Percentiles rank a stretch among this genome's conserved stretches.
These are phyloP conservation scores for Aradophagus sp. DNA, from an alignment of 1,140 invertebrate species.

Conservation along the genomic window DNA sequence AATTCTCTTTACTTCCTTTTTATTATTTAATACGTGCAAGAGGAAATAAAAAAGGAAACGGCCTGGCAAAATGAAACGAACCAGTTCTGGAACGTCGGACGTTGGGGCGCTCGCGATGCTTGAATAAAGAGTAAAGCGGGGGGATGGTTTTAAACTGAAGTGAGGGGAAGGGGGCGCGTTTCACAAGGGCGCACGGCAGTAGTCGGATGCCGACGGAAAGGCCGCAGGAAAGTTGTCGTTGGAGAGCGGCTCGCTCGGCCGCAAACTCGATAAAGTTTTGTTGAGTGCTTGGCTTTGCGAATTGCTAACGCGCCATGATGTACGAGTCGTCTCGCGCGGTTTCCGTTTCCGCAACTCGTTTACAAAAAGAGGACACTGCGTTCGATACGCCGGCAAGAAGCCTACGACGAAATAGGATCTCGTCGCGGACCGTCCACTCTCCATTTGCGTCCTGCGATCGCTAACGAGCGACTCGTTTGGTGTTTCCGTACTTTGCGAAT, in stretches of 20 bases:
- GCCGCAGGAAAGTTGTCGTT: constrained; percentile 65
- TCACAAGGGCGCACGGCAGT: constrained; percentile 25
- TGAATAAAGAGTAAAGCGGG: constrained; percentile 65
- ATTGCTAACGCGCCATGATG: constrained; percentile 49
- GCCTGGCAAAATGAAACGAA: no score
- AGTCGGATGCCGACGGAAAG: constrained; percentile 52
- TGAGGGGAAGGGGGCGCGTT: constrained; percentile 14
- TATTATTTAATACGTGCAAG: no score
- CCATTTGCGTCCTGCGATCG: constrained; percentile 26
- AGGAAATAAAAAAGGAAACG: no score
- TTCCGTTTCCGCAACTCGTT: constrained; percentile 62
- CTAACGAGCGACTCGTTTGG: no score
- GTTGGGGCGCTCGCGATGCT: constrained; percentile 52
- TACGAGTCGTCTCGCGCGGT: constrained; percentile 61
- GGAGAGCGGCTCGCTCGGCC: constrained; percentile 66
- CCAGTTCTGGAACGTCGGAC: no score
- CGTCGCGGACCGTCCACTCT: constrained; percentile 49
- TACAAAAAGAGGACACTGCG: constrained; percentile 32
- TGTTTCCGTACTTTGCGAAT: no score
- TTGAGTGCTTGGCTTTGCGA: constrained; percentile 59
- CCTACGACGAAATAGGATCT: constrained; percentile 64
- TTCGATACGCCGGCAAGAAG: constrained; percentile 32
- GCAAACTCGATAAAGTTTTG: constrained; percentile 72
- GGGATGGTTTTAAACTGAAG: constrained; percentile 44
- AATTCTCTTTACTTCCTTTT: no score